phyloP scores from a whole-genome alignment of 2,113 vertebrate species.

The Nestor notabilis region DNA sequence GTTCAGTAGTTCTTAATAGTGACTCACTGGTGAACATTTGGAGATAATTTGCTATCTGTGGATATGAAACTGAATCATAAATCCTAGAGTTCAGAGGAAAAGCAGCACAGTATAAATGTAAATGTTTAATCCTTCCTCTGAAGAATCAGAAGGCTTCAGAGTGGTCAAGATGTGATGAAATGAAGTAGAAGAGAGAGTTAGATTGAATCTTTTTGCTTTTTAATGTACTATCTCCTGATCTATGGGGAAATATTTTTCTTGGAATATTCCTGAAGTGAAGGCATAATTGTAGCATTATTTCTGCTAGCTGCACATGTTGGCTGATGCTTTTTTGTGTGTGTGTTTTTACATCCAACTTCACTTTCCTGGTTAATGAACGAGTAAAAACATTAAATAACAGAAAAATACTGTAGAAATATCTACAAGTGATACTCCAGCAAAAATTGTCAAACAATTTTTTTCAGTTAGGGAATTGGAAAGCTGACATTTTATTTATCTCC shows the following conservation, averaged over 20 bases:
- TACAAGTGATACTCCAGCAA: neutral
- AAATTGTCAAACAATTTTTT: neutral
- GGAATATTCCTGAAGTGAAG: neutral
- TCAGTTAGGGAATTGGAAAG: neutral
- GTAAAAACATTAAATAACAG: neutral
- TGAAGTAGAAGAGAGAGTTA: neutral
- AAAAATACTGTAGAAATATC: neutral
- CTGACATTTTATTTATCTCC: neutral
- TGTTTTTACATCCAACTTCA: neutral
- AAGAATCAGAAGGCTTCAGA: constrained; percentile 34
- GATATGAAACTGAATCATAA: constrained; percentile 75
- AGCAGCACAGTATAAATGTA: constrained; percentile 53
- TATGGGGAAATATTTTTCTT: neutral
- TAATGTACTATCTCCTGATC: neutral
- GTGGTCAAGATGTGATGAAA: constrained; percentile 50
- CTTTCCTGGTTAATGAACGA: neutral
- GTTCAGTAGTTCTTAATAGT: constrained; percentile 69
- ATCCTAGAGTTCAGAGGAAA: constrained; percentile 69
- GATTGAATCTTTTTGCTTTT: neutral
- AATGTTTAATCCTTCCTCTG: constrained; percentile 61
- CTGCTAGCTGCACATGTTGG: neutral
- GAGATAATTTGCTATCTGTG: constrained; percentile 77
- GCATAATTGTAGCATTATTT: constrained; percentile 2
- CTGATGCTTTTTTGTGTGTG: neutral
- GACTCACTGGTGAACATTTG: constrained; percentile 76